Base-by-base conservation (phyloP, 2,113 vertebrate genomes). In the Megalops atlanticus region DNA sequence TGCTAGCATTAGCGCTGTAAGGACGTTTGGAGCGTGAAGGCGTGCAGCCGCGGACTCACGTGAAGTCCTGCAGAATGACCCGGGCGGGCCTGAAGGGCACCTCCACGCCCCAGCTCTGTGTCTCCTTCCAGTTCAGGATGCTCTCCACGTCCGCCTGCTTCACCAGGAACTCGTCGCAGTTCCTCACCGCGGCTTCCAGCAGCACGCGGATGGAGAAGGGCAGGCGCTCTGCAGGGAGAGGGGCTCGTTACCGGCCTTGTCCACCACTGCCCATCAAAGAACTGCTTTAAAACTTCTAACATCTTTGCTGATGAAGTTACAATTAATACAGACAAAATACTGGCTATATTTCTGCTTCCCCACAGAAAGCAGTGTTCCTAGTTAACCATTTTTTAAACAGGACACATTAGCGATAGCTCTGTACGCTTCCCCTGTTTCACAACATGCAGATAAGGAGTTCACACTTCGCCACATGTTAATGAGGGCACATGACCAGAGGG, bases 11-110 rank as follows among this genome's bases (percentile, higher is more conserved):
- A n/a, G 10, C 11, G 2, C 15, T 4, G 74, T 24, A 0, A 41
- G 38, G 7, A 8, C 33, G 18, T 52, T 24, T 45, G 49, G 35
- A 74, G 69, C 35, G 1, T 7, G 27, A 47, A n/a, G n/a, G 36
- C 8, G 10, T 75, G 16, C 14, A 47, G 4, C 71, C 72, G 49
- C 75, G 72, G 69, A 93, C 97, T 89, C 92, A 99, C 98, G 98
- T 99, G 83, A 98, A 98, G 87, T 99, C 98, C 86, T 99, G 98
- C 21, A 99, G 92, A 87, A 99, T 99, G 87, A 99, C 97, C 0
- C 97, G 95, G 0, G 98, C 96, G 14, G 98, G 97, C 74, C 93
- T 96, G 91, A 99, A 99, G 0, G 98, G 98, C 1, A 99, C 97
- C 92, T 99, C 98, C 82, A 99, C 95, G 35, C 90, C 95, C 73